phyloP scores from a whole-genome alignment of 1,140 invertebrate species.

The Spodoptera frugiperda region DNA sequence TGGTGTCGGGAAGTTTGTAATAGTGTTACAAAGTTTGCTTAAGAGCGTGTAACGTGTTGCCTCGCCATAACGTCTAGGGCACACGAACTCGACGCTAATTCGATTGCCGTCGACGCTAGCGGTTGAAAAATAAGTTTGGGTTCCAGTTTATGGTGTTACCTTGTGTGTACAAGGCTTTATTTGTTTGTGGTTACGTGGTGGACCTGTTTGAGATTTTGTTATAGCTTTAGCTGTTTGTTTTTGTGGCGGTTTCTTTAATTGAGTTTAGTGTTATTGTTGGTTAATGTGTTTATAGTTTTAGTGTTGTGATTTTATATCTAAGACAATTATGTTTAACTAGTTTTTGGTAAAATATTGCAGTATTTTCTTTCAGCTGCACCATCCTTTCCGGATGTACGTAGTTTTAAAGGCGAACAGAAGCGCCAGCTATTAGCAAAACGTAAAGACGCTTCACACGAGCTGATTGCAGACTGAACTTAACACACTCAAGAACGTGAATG shows the following conservation, averaged over 20 bases:
- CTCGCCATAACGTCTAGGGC: constrained; percentile 49
- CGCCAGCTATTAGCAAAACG: constrained; percentile 36
- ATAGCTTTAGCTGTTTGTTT: background rate
- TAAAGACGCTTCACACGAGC: constrained; percentile 38
- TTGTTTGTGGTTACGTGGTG: background rate
- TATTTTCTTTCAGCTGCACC: background rate
- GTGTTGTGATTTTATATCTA: no score
- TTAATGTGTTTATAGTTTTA: no score
- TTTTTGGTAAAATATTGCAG: no score
- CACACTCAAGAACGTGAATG: constrained; percentile 46
- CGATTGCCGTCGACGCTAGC: constrained; percentile 51
- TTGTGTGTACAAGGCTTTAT: constrained; percentile 21
- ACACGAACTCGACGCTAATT: constrained; percentile 55
- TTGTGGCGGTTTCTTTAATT: no score
- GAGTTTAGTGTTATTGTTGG: no score
- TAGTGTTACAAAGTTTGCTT: constrained; percentile 59
- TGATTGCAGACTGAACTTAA: constrained; percentile 46
- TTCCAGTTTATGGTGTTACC: constrained; percentile 27
- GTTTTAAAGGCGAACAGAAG: constrained; percentile 17
- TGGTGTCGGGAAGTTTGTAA: constrained; percentile 59
- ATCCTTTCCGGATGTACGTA: background rate
- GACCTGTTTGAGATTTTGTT: constrained; percentile 9
- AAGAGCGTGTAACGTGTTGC: constrained; percentile 62
- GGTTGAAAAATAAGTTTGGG: constrained; percentile 46
- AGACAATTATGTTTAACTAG: no score